Evolutionary conservation across 2,888 invertebrate genomes (phyloP).

Genomic region (Neria commutata): DNA sequence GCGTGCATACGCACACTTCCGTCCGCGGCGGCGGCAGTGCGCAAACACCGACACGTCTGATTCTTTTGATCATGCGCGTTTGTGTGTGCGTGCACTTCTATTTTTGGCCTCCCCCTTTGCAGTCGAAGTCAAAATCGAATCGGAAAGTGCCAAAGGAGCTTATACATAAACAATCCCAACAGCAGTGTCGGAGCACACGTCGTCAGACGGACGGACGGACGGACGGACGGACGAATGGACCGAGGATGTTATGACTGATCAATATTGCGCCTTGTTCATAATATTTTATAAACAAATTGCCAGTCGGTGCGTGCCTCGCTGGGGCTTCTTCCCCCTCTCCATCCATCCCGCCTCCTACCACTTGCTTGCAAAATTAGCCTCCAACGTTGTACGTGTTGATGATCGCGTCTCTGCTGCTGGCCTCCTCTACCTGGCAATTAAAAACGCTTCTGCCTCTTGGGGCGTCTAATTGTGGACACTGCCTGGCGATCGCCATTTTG

Average conservation of each 20-base stretch:
- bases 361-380: too few species aligned
- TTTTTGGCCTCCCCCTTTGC: slow-evolving; percentile 3
- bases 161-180: slow-evolving; percentile 20
- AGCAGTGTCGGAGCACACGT: neutral
- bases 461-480: too few species aligned
- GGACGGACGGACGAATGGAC: neutral
- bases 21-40: neutral
- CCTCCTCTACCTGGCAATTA: too few species aligned
- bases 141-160: slow-evolving; percentile 15
- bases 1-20: slow-evolving; percentile 14
- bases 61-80: slow-evolving; percentile 22
- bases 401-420: too few species aligned
- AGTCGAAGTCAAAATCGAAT: neutral
- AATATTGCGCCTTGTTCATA: slow-evolving; percentile 20
- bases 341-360: too few species aligned
- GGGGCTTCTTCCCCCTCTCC: neutral
- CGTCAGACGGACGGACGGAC: neutral
- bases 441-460: too few species aligned
- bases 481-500: too few species aligned
- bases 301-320: slow-evolving; percentile 2
- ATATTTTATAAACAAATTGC: slow-evolving; percentile 25
- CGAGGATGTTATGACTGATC: slow-evolving; percentile 34
- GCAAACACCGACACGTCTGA: slow-evolving; percentile 1
- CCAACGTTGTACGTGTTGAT: too few species aligned
- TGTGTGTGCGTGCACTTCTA: slow-evolving; percentile 1